Evolutionary conservation across 23 tunicate genomes (phyloP).

Genomic region (Trididemnum clinides): DNA sequence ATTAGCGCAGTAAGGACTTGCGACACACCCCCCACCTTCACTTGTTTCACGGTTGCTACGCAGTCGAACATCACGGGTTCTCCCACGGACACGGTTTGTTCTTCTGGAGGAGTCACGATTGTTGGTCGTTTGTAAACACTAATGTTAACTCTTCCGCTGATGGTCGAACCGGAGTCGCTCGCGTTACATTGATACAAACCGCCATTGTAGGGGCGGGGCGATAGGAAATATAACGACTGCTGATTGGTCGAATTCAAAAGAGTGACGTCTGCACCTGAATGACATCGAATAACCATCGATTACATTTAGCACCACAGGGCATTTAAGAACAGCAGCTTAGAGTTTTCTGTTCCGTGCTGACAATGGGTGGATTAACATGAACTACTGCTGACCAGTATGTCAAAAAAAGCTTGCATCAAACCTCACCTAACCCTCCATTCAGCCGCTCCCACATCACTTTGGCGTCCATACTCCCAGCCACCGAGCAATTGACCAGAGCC

Average conservation of each 20-base stretch:
- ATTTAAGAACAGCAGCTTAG: no score
- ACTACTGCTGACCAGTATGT: no score
- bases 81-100: slow-evolving; percentile 45
- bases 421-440: neutral
- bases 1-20: no score
- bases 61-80: slow-evolving; percentile 44
- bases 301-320: no score
- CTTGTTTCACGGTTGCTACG: neutral
- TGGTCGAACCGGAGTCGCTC: neutral
- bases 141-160: slow-evolving; percentile 9
- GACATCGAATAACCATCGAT: no score
- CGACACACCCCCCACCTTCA: no score
- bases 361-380: no score
- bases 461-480: neutral
- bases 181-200: slow-evolving; percentile 34
- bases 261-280: neutral
- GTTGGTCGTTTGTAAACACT: slow-evolving; percentile 48
- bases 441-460: slow-evolving; percentile 6
- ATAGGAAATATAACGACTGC: neutral
- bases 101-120: slow-evolving; percentile 41
- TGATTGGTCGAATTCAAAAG: neutral
- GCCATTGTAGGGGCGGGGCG: neutral
- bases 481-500: neutral
- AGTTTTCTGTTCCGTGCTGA: no score
- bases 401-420: no score